Conservation (phyloP, 30 jellyfish, hydroid and myxozoan species). For the Chrysaora quinquecirrha region DNA sequence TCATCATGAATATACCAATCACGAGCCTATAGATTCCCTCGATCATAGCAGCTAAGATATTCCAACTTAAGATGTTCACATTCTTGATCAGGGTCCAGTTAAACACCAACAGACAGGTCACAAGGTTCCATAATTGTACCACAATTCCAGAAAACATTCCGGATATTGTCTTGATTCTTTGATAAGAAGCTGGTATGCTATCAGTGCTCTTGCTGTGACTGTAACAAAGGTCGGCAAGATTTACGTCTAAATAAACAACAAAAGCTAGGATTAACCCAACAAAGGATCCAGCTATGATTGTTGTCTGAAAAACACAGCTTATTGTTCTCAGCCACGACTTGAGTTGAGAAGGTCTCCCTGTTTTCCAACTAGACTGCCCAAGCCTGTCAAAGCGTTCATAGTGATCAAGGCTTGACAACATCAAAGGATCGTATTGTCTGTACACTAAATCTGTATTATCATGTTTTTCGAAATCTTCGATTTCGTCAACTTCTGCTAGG, state of each 20-base stretch:
- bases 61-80: constrained; percentile 55
- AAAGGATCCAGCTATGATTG: constrained; percentile 37
- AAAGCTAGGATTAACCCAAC: constrained; percentile 37
- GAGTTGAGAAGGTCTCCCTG: constrained; percentile 58
- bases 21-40: constrained; percentile 50
- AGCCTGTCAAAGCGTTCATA: constrained; percentile 62
- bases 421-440: constrained; percentile 62
- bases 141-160: constrained; percentile 31
- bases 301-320: constrained; percentile 52
- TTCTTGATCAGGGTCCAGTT: constrained; percentile 29
- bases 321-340: constrained; percentile 21
- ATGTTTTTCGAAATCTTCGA: constrained; percentile 54
- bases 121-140: constrained; percentile 54
- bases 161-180: constrained; percentile 21
- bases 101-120: constrained; percentile 34
- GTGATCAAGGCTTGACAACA: constrained; percentile 21
- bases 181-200: constrained; percentile 5
- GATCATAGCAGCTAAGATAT: constrained; percentile 43
- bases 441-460: constrained; percentile 48
- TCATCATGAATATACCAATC: constrained; percentile 13
- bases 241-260: constrained; percentile 43
- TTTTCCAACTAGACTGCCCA: constrained; percentile 67
- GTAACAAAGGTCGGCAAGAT: constrained; percentile 64
- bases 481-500: constrained; percentile 43
- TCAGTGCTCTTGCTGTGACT: background rate